These are phyloP conservation scores for Lysiphlebus fabarum DNA, from an alignment of 1,140 invertebrate genomes.

Conservation along the genomic window DNA sequence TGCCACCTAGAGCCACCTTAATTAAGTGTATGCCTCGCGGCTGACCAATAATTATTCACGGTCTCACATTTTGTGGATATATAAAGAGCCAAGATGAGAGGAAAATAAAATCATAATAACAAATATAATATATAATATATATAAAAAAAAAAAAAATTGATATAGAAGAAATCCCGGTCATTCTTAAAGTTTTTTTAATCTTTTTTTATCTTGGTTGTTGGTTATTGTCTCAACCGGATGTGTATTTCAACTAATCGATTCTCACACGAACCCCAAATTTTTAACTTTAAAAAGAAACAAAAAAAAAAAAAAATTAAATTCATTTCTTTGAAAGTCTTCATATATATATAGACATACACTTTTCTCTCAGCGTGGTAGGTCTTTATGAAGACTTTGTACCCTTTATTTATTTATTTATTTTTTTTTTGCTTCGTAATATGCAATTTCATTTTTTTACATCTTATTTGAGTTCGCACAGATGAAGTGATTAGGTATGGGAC, in stretches of 20 bases:
- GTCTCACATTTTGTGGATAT: slow-evolving; percentile 33
- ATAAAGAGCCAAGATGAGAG: too few relatives aligned
- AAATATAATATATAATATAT: too few relatives aligned
- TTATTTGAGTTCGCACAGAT: slow-evolving; percentile 19
- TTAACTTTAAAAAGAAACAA: too few relatives aligned
- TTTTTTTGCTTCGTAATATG: slow-evolving; percentile 1
- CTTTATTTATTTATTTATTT: background rate
- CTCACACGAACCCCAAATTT: too few relatives aligned
- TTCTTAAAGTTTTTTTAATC: too few relatives aligned
- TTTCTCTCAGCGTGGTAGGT: slow-evolving; percentile 1
- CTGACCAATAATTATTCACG: slow-evolving; percentile 38
- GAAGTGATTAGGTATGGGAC: slow-evolving; percentile 30
- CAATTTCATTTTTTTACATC: slow-evolving; percentile 3
- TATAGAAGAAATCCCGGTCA: too few relatives aligned
- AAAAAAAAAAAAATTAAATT: too few relatives aligned
- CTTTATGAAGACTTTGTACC: slow-evolving; percentile 1
- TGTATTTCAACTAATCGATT: slow-evolving; percentile 8
- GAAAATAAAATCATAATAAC: too few relatives aligned
- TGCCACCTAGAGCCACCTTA: slow-evolving; percentile 38
- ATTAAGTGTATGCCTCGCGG: slow-evolving; percentile 47
- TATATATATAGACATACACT: slow-evolving; percentile 10
- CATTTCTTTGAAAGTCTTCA: background rate
- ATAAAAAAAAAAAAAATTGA: too few relatives aligned
- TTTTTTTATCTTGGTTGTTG: too few relatives aligned
- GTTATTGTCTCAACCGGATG: slow-evolving; percentile 19